Conservation (phyloP, 2,113 vertebrate species). For the Prinia subflava region DNA sequence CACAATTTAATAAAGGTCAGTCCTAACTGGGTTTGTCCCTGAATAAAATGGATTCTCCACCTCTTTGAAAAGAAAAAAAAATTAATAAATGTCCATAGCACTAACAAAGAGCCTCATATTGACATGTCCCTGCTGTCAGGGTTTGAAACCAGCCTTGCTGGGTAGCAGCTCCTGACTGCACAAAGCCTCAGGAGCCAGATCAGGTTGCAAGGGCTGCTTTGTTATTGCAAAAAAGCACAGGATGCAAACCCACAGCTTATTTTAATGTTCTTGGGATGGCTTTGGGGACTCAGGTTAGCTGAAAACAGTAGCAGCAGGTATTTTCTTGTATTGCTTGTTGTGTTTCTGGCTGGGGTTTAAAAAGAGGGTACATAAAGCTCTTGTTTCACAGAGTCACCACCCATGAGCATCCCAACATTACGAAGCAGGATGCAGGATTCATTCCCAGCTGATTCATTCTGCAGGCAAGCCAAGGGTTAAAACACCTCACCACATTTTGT, state of each 20-base stretch:
- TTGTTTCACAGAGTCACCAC: background rate
- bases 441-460: background rate
- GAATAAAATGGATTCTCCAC: background rate
- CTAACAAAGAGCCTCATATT: background rate
- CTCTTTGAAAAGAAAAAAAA: background rate
- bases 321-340: background rate
- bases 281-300: background rate
- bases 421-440: rapidly evolving
- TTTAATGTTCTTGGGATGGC: background rate
- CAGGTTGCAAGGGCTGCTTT: background rate
- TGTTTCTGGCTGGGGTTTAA: background rate
- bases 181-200: background rate
- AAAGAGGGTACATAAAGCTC: rapidly evolving
- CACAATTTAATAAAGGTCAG: background rate
- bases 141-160: background rate
- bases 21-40: background rate
- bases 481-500: background rate
- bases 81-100: background rate
- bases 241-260: background rate
- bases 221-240: background rate
- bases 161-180: background rate
- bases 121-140: background rate
- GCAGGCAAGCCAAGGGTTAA: background rate
- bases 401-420: rapidly evolving
- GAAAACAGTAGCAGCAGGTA: background rate